A percentile compares a stretch with the other conserved stretches of the same genome.
These are phyloP conservation scores for Ataeniobius toweri DNA, from an alignment of 2,797 vertebrate genomes.

Conservation along the genomic window DNA sequence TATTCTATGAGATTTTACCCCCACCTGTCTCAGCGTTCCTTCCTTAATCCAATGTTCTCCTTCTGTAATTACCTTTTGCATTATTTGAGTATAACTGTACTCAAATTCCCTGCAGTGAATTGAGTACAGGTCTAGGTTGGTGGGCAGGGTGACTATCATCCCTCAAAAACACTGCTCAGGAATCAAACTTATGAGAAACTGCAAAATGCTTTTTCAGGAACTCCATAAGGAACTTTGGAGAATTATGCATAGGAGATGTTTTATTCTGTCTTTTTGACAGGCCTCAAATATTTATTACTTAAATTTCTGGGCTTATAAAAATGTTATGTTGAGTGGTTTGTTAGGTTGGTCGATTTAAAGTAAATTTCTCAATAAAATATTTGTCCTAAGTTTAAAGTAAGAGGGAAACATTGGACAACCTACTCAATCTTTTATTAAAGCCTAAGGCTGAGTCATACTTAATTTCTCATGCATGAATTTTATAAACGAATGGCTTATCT, in stretches of 20 bases:
- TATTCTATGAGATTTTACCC: neutral
- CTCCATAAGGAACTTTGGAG: neutral
- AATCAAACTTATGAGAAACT: neutral
- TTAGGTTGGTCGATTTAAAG: slow-evolving; percentile 10
- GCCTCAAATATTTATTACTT: neutral
- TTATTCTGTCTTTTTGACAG: neutral
- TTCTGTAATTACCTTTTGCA: slow-evolving; percentile 4
- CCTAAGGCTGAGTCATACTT: slow-evolving; percentile 47
- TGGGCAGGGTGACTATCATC: slow-evolving; percentile 20
- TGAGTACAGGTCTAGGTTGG: slow-evolving; percentile 16
- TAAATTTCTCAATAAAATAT: slow-evolving; percentile 9
- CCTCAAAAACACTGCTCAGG: slow-evolving; percentile 13
- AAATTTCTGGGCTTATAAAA: neutral
- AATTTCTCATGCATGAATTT: slow-evolving; percentile 48
- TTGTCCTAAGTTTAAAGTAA: slow-evolving; percentile 12
- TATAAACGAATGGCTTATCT: slow-evolving; percentile 41
- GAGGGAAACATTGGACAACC: slow-evolving; percentile 10
- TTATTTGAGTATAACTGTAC: neutral
- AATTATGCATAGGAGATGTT: neutral
- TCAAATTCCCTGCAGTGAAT: slow-evolving; percentile 9
- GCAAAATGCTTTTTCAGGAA: neutral
- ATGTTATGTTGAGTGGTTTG: neutral
- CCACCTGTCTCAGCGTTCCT: neutral
- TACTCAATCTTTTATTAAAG: slow-evolving; percentile 39
- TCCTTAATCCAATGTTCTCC: neutral